Base-by-base conservation (phyloP, 2,113 vertebrate species). In the Dendropsophus ebraccatus region DNA sequence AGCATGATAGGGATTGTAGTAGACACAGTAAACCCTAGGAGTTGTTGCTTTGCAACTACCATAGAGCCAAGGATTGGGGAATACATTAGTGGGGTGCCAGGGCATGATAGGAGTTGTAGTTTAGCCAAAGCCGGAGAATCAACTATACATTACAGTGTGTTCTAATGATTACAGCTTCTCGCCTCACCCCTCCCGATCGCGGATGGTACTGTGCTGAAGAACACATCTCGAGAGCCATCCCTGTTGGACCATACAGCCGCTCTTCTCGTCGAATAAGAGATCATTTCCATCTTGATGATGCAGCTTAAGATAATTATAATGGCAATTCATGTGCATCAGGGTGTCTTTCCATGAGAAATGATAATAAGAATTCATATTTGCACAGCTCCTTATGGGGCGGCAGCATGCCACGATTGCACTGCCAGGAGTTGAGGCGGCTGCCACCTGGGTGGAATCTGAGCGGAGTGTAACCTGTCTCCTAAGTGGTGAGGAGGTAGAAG, bases 281-380 rank as follows among this genome's bases (percentile, higher is more conserved):
- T 85, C 84, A 72, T 86, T 86, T 80, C n/a, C 75, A 86, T 86
- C 45, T 72, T 79, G 60, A 47, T 52, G 62, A 80, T 79, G 60
- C 75, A 58, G 75, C 76, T 69, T 54, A 79, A 80, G 77, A 73
- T 81, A 70, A 81, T 86, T 41, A 72, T 81, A 86, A 81, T 60
- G 84, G 49, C 77, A 49, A 52, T 81, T 73, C 25, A 21, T 37
- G 25, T 37, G 77, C 84, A 49, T 81, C 65, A 78, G 76, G 65
- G 77, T 37, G 77, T 32, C 50, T 58, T 81, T 86, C 7, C 3
- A 54, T 10, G n/a, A 37, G 69, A 60, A 74, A 73, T 81, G 84
- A 81, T 86, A 60, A 86, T 73, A 73, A 56, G n/a, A 49, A 73
- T 13, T 73, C 84, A 60, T n/a, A 81, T 81, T 60, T 60, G 28